Percentiles rank a stretch among this genome's conserved stretches.
Evolutionary conservation across 2,888 invertebrate genomes (phyloP).

Genomic region (Venusia cambrica): DNA sequence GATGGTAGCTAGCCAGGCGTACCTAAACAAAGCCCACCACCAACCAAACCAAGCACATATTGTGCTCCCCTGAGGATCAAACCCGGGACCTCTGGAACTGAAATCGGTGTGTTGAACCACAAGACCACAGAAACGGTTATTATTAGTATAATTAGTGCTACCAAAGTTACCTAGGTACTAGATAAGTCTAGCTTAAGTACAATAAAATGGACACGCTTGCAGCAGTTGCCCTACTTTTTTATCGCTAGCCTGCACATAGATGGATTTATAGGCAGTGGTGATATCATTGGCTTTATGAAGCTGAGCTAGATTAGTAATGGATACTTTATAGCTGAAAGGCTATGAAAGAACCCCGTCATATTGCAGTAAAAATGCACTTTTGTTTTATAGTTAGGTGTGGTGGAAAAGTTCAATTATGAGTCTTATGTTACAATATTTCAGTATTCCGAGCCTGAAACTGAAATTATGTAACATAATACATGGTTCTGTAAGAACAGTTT

Average conservation of each 20-base stretch:
- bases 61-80: no score
- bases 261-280: slow-evolving; percentile 33
- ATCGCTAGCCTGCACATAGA: slow-evolving; percentile 24
- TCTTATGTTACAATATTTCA: no score
- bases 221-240: slow-evolving; percentile 28
- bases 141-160: slow-evolving; percentile 5
- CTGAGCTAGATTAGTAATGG: slow-evolving; percentile 48
- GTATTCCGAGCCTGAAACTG: no score
- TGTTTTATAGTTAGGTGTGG: background rate
- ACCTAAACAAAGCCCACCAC: no score
- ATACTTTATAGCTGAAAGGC: slow-evolving; percentile 51
- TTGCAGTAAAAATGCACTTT: slow-evolving; percentile 27
- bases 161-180: slow-evolving; percentile 14
- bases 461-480: no score
- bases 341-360: slow-evolving; percentile 37
- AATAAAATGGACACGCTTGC: slow-evolving; percentile 16
- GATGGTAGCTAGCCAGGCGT: no score
- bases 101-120: no score
- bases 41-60: no score
- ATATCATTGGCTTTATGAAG: slow-evolving; percentile 51
- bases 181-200: slow-evolving; percentile 11
- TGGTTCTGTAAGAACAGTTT: no score
- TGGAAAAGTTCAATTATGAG: no score
- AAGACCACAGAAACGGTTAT: no score
- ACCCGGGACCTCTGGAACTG: no score